Percentiles rank a stretch among this genome's conserved stretches.
Conservation (phyloP, 2,113 vertebrate genomes). For the Ochotona curzoniae region DNA sequence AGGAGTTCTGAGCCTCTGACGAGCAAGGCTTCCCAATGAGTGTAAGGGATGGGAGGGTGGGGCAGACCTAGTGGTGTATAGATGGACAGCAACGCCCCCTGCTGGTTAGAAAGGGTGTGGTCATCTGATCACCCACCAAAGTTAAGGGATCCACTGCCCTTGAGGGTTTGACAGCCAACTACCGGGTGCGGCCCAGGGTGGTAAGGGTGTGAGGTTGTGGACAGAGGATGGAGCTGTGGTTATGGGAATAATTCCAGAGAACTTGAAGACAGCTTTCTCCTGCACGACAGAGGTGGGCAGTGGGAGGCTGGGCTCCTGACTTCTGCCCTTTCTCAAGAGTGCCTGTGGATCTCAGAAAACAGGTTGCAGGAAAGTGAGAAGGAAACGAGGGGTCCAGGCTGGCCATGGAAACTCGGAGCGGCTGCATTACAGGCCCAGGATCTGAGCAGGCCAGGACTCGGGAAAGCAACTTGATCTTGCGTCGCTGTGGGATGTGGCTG, state of each 20-base stretch:
- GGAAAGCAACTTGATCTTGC: background rate
- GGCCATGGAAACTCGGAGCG: background rate
- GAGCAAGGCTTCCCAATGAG: background rate
- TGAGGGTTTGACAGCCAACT: background rate
- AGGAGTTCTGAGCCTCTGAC: background rate
- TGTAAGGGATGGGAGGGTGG: fast-evolving
- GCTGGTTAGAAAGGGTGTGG: slow-evolving; percentile 45
- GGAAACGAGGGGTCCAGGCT: background rate
- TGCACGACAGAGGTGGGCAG: background rate
- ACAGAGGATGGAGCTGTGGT: background rate
- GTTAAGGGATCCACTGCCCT: fast-evolving
- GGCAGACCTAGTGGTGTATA: background rate
- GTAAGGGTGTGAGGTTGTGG: background rate
- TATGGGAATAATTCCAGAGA: background rate
- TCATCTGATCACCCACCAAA: background rate
- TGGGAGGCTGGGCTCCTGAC: background rate
- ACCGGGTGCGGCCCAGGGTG: background rate
- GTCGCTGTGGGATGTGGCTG: background rate
- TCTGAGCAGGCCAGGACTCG: background rate
- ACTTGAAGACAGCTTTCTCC: background rate
- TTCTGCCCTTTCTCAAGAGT: background rate
- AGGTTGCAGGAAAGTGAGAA: background rate
- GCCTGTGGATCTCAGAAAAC: background rate
- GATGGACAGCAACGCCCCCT: slow-evolving; percentile 74
- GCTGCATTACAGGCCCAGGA: background rate